Conservation (phyloP, 2,888 invertebrate genomes). For the Melanostoma mellinum region DNA sequence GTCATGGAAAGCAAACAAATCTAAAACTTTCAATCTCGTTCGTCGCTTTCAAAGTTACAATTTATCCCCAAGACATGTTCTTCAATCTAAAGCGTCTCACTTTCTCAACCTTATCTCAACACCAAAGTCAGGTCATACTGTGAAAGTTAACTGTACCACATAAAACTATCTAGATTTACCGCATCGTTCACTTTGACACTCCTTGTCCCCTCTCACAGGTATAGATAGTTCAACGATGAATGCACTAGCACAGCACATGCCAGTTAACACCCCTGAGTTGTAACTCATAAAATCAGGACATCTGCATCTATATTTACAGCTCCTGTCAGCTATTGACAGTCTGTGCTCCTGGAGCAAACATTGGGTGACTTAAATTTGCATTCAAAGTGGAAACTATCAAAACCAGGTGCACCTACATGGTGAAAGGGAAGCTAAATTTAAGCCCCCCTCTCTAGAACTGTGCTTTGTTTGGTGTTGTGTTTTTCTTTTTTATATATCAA, state of each 20-base stretch:
- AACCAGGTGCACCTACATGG: neutral
- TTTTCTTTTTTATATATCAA: neutral
- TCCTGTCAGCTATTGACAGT: slow-evolving; percentile 60
- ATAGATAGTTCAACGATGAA: slow-evolving; percentile 34
- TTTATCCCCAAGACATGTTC: too few species aligned
- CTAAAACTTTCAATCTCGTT: too few species aligned
- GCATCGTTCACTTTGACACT: neutral
- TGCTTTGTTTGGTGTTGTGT: too few species aligned
- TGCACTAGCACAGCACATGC: slow-evolving; percentile 13
- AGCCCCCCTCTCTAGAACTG: neutral
- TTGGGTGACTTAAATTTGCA: slow-evolving; percentile 62
- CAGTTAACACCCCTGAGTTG: slow-evolving; percentile 44
- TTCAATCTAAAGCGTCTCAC: too few species aligned
- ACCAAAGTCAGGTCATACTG: slow-evolving; percentile 50
- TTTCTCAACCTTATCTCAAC: slow-evolving; percentile 23
- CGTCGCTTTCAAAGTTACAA: too few species aligned
- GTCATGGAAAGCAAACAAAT: too few species aligned
- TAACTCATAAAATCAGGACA: slow-evolving; percentile 62
- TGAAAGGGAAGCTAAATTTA: neutral
- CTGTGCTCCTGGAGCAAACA: slow-evolving; percentile 43
- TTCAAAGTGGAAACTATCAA: slow-evolving; percentile 62
- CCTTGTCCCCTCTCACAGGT: slow-evolving; percentile 18
- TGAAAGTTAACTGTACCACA: slow-evolving; percentile 36
- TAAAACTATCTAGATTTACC: slow-evolving; percentile 16
- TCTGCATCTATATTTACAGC: slow-evolving; percentile 45